Conservation (phyloP, 2,113 vertebrate genomes). For the Grantiella picta region DNA sequence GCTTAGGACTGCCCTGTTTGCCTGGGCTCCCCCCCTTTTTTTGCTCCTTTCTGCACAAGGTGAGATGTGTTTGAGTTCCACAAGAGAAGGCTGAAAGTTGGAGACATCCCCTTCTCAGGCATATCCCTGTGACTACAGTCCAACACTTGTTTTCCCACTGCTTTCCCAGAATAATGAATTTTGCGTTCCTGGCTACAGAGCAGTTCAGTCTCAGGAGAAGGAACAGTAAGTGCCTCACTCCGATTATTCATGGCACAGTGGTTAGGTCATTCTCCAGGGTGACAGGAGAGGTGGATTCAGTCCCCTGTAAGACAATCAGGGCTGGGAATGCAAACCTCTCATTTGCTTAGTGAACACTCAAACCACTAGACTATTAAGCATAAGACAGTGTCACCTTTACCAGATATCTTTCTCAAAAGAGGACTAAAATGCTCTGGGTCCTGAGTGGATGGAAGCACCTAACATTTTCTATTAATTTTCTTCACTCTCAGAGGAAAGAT, state of each 20-base stretch:
- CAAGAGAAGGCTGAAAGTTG: not conserved
- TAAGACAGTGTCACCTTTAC: constrained; percentile 28
- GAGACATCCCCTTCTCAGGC: not conserved
- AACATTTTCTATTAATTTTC: constrained; percentile 26
- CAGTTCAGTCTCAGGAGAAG: not conserved
- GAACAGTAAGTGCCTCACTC: not conserved
- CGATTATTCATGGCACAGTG: not conserved
- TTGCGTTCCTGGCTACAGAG: not conserved
- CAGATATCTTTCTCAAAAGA: constrained; percentile 31
- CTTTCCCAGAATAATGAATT: constrained; percentile 27
- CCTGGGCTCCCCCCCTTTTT: not conserved
- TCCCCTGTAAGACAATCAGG: not conserved
- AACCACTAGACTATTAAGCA: constrained; percentile 43
- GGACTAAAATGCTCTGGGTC: not conserved
- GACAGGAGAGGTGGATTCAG: constrained; percentile 17
- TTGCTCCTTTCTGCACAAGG: rapidly evolving
- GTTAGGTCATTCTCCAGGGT: not conserved
- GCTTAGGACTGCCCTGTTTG: not conserved
- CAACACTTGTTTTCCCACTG: not conserved
- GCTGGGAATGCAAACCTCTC: not conserved
- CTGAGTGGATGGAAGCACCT: not conserved
- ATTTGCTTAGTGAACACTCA: constrained; percentile 23
- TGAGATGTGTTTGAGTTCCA: not conserved
- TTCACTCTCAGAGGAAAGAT: not conserved
- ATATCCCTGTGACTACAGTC: not conserved